These are phyloP conservation scores for Sylvicola cinctus DNA, from an alignment of 2,888 invertebrate species.

Conservation along the genomic window DNA sequence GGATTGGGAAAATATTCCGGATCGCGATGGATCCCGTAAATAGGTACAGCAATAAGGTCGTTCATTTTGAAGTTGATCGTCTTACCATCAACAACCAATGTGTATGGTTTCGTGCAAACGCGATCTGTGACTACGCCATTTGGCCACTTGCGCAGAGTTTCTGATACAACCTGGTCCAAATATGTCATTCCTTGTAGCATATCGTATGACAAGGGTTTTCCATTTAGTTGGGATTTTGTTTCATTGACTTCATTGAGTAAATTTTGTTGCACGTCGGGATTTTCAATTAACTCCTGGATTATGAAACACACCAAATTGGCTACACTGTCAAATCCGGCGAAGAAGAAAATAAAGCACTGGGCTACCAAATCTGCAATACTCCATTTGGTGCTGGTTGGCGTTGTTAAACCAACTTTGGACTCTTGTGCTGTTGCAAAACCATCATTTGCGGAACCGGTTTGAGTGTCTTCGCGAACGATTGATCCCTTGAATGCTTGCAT, in stretches of 20 bases:
- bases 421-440: slow-evolving; percentile 24
- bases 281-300: slow-evolving; percentile 28
- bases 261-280: slow-evolving; percentile 30
- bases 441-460: background rate
- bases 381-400: background rate
- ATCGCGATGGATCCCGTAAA: slow-evolving; percentile 22
- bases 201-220: slow-evolving; percentile 29
- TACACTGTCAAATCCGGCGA: slow-evolving; percentile 28
- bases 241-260: slow-evolving; percentile 28
- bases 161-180: slow-evolving; percentile 38
- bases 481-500: slow-evolving; percentile 23
- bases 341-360: slow-evolving; percentile 22
- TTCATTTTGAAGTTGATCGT: slow-evolving; percentile 1
- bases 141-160: slow-evolving; percentile 29
- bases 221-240: slow-evolving; percentile 16
- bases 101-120: slow-evolving; percentile 26
- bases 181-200: slow-evolving; percentile 32
- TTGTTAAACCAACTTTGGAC: slow-evolving; percentile 16
- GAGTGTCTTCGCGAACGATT: background rate
- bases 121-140: slow-evolving; percentile 25
- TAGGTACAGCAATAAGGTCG: slow-evolving; percentile 12
- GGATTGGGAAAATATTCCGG: slow-evolving; percentile 26
- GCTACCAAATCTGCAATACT: slow-evolving; percentile 14
- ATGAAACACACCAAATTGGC: slow-evolving; percentile 24
- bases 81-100: slow-evolving; percentile 6